Percentiles rank a stretch among this genome's conserved stretches.
phyloP scores from a whole-genome alignment of 2,113 vertebrate species.

The Aphelocoma coerulescens region DNA sequence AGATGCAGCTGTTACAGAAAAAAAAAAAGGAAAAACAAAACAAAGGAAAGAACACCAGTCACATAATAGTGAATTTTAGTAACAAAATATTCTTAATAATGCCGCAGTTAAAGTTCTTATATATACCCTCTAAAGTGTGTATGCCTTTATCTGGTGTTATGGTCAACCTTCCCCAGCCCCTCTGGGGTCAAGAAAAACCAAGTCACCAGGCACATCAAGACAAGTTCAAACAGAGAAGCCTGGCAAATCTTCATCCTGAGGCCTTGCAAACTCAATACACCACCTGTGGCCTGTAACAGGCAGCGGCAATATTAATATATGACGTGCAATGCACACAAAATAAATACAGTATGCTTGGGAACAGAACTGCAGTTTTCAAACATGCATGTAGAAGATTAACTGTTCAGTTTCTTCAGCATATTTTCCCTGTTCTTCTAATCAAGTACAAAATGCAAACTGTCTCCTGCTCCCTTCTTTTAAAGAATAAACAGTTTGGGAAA shows the following conservation, averaged over 20 bases:
- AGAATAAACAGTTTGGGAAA: background rate
- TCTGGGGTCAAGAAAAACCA: background rate
- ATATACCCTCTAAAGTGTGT: no score
- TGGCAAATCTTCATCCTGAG: background rate
- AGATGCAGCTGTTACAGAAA: background rate
- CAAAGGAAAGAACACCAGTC: background rate
- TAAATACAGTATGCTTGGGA: background rate
- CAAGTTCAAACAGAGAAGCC: background rate
- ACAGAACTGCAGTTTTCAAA: background rate
- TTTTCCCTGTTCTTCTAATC: background rate
- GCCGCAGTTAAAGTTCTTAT: background rate
- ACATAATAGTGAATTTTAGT: no score
- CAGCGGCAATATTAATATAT: background rate
- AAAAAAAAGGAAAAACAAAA: background rate
- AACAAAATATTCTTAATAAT: background rate
- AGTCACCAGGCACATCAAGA: background rate
- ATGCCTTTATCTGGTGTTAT: background rate
- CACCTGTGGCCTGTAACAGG: background rate
- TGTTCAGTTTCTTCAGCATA: background rate
- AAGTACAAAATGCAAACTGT: background rate
- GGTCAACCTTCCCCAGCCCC: background rate
- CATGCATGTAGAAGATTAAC: background rate
- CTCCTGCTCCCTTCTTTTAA: background rate
- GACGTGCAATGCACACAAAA: background rate
- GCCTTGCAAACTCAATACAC: background rate